Conservation (phyloP, 2,797 vertebrate genomes). For the Tarsius wallacei region DNA sequence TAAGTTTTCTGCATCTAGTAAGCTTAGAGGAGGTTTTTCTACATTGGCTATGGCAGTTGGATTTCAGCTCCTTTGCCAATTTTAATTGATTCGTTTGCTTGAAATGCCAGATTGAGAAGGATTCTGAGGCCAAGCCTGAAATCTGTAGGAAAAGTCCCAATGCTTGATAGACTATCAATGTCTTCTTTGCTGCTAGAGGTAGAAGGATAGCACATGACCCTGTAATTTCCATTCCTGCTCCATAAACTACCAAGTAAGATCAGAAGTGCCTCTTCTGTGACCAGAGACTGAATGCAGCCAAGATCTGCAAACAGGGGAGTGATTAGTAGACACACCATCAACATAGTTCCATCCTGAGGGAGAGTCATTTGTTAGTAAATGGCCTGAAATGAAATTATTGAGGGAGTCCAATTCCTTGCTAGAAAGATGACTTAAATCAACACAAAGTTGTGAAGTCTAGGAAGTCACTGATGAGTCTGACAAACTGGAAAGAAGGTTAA, state of each 20-base stretch:
- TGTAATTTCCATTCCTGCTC: not conserved
- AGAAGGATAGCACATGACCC: not conserved
- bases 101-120: not conserved
- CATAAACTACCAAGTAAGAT: not conserved
- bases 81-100: constrained; percentile 30
- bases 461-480: not conserved
- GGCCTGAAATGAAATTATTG: constrained; percentile 24
- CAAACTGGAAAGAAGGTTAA: not conserved
- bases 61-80: constrained; percentile 18
- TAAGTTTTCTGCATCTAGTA: constrained; percentile 41
- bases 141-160: not conserved
- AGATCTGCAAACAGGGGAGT: not conserved
- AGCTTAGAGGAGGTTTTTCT: not conserved
- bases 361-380: not conserved
- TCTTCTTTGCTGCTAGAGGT: not conserved
- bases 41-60: not conserved
- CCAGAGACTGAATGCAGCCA: not conserved
- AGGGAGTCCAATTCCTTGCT: constrained; percentile 1
- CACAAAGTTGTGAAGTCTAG: not conserved
- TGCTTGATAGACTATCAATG: not conserved
- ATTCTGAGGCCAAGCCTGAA: not conserved
- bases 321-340: not conserved
- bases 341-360: not conserved
- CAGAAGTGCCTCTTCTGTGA: not conserved
- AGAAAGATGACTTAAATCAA: constrained; percentile 10